A percentile compares a stretch with the other conserved stretches of the same genome.
phyloP scores from a whole-genome alignment of 2,113 vertebrate genomes.

The Fregetta grallaria region DNA sequence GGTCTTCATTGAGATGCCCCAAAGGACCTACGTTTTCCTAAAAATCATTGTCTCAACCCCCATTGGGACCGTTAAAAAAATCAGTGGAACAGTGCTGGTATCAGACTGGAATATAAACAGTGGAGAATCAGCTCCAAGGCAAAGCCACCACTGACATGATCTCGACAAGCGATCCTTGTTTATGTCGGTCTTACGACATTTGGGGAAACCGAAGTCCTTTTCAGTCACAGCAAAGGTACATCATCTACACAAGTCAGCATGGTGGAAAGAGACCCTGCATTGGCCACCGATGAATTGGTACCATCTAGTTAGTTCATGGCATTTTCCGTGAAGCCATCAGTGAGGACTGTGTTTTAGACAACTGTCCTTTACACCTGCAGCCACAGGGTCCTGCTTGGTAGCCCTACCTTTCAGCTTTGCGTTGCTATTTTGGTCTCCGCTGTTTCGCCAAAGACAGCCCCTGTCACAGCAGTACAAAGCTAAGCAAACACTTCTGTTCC shows the following conservation, averaged over 20 bases:
- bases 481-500: background rate
- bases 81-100: background rate
- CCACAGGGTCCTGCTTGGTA: background rate
- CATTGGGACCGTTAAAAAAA: background rate
- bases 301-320: background rate
- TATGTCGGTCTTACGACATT: accelerated
- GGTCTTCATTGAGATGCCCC: no score
- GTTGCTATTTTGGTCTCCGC: accelerated
- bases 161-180: no score
- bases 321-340: background rate
- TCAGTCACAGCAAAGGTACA: background rate
- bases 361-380: background rate
- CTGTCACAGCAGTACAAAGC: background rate
- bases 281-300: accelerated
- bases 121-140: background rate
- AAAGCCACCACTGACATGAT: background rate
- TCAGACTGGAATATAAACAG: background rate
- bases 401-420: background rate
- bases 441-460: background rate
- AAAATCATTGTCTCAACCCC: background rate
- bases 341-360: background rate
- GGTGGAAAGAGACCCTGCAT: background rate
- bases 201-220: background rate
- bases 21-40: background rate
- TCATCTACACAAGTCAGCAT: background rate